Conservation (phyloP, 2,888 invertebrate species). For the Amiota minor region DNA sequence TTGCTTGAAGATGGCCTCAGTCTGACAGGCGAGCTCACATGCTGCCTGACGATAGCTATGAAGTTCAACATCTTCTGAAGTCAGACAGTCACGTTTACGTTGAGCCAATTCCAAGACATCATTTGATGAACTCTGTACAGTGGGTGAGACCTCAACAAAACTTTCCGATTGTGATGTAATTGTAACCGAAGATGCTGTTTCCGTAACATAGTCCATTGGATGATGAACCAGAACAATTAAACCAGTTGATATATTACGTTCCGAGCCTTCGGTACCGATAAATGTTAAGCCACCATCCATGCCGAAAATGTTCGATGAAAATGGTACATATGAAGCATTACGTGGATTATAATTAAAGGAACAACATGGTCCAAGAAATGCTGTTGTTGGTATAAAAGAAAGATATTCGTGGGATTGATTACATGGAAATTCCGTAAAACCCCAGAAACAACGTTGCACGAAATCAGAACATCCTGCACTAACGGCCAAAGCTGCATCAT, state of each 20-base stretch:
- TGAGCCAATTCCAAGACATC: conserved; percentile 70
- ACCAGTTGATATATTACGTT: conserved; percentile 69
- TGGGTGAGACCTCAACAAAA: conserved; percentile 71
- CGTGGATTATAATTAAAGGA: conserved; percentile 73
- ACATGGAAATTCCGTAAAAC: conserved; percentile 66
- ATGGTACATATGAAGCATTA: conserved; percentile 69
- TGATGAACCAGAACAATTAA: conserved; percentile 71
- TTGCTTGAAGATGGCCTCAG: conserved; percentile 61
- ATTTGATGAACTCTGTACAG: conserved; percentile 67
- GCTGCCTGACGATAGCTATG: conserved; percentile 69
- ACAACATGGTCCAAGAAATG: conserved; percentile 70
- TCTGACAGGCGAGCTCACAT: conserved; percentile 69
- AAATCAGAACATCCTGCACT: conserved; percentile 71
- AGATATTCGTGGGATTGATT: conserved; percentile 67
- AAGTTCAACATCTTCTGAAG: conserved; percentile 64
- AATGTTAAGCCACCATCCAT: conserved; percentile 69
- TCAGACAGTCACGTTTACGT: conserved; percentile 70
- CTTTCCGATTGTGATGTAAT: conserved; percentile 70
- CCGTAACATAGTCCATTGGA: conserved; percentile 71
- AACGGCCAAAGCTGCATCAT: conserved; percentile 66
- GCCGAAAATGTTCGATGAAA: conserved; percentile 71
- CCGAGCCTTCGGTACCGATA: conserved; percentile 70
- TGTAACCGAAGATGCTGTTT: conserved; percentile 68
- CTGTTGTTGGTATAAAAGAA: conserved; percentile 69
- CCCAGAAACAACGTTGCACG: conserved; percentile 72